Evolutionary conservation across 2,888 invertebrate genomes (phyloP), one percentile per base, ranked within the genome.

Genomic region (Glaucopsyche alexis): DNA sequence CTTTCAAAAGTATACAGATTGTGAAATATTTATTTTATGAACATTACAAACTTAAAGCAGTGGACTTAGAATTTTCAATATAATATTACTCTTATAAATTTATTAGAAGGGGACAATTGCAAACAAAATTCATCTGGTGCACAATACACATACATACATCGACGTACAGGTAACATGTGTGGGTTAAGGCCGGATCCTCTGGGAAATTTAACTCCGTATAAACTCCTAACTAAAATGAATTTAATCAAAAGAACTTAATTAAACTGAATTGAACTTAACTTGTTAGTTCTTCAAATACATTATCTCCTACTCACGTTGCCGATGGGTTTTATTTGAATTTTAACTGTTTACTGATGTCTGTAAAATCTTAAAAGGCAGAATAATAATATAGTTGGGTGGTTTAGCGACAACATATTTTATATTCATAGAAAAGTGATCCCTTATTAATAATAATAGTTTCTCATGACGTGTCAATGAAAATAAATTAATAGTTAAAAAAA

Each of bases 141-240:
- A 14, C 64, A 47, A 49, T 14, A 45, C 4, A 64, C 49, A 38
- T 19, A 49, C 19, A 45, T 6, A 64, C 49, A 38, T 19, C 50
- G 11, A 42, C 38, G 19, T 50, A 52, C 14, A 69, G 67, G n/a
- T 60, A 55, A 19, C 49, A n/a, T 50, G n/a, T 67, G 29, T 50
- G 50, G 40, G 40, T 29, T 65, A 72, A 67, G 55, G 60, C 47
- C 55, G 70, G 42, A 71, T 65, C 49, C 69, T 16, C 76, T 73
- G 76, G 75, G 76, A 76, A 76, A 76, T 76, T 74, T 71, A 74
- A 76, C 74, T 76, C 69, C 64, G 71, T 73, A 47, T 66, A 40
- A 50, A 72, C 66, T 64, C 70, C 67, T 71, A 74, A 74, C 72
- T 69, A 71, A 38, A 71, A 64, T 29, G 47, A 72, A 73, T 75